These are phyloP conservation scores for Aselliscus stoliczkanus DNA, from an alignment of 2,797 vertebrate species.

Conservation along the genomic window DNA sequence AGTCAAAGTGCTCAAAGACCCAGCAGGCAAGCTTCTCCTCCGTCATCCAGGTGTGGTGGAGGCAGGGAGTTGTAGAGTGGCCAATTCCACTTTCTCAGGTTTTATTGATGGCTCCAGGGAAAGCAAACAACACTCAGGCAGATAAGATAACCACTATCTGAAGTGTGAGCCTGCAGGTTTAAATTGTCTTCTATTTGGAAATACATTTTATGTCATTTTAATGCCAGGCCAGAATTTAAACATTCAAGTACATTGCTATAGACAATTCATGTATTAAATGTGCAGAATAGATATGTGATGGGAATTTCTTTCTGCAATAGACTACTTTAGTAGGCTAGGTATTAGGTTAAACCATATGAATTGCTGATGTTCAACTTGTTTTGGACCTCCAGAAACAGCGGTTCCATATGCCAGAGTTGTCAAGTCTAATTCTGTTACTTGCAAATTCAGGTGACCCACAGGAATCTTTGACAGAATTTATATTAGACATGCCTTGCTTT, in stretches of 20 bases:
- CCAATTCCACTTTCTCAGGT: conserved; percentile 44
- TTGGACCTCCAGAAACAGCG: not conserved
- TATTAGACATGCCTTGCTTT: not conserved
- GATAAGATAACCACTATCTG: conserved; percentile 50
- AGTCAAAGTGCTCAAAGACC: not conserved
- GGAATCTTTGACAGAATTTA: not conserved
- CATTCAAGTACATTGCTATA: not conserved
- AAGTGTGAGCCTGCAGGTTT: not conserved
- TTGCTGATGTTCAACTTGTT: not conserved
- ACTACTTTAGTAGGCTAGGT: not conserved
- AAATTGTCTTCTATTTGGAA: conserved; percentile 4
- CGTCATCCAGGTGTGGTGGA: not conserved
- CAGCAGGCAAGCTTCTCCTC: not conserved
- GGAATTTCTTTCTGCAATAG: not conserved
- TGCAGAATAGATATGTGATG: not conserved
- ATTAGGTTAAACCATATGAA: not conserved
- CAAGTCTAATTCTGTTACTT: not conserved
- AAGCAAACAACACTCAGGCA: conserved; percentile 26
- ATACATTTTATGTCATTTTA: not conserved
- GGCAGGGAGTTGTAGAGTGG: not conserved
- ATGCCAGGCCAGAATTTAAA: not conserved
- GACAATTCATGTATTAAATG: not conserved
- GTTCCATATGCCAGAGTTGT: not conserved
- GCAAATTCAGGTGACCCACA: not conserved
- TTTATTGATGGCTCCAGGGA: conserved; percentile 7